Evolutionary conservation across 2,113 vertebrate species (phyloP), one percentile per base, ranked within the genome.

Genomic region (Hippoglossus stenolepis): DNA sequence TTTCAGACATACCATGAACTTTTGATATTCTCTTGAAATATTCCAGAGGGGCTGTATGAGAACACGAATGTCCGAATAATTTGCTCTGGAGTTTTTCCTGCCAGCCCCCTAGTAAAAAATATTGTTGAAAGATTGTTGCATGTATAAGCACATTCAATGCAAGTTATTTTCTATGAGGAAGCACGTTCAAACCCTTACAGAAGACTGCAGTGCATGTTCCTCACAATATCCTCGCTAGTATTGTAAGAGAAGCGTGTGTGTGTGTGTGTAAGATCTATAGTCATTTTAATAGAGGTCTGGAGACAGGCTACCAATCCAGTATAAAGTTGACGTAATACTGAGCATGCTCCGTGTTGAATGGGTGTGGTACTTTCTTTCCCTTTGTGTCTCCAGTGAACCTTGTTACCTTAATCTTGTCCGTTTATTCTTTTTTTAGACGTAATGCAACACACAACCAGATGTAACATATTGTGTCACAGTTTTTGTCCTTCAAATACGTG

Each of bases 321-420:
- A 70, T 68, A 51, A 75, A 78, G 81, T 49, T 92, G 89, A 94
- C 64, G 80, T 90, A 80, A 87, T 87, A 73, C 89, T 79, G 85
- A 86, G 84, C 84, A 90, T 89, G 92, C 87, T 86, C 89, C 23
- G 87, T 87, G 61, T 70, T 0, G 4, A 69, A 72, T 78, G 88
- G 89, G 90, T 81, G 90, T 87, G 91, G 87, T 60, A 35, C 56
- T 76, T 40, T 24, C 75, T 24, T 14, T 51, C 47, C 17, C 73
- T 80, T 84, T 77, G 67, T 85, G 72, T 73, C 56, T 59, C 26
- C 28, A 1, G 28, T 58, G 73, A 56, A 64, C 35, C 18, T 53
- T 17, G 38, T 24, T 56, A 60, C 54, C 77, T 78, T 54, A 4
- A 49, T 68, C 9, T 12, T 18, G 13, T 43, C 3, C 23, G 59